Base-by-base conservation (phyloP, 1,140 invertebrate species). In the Drosophila nannoptera region DNA sequence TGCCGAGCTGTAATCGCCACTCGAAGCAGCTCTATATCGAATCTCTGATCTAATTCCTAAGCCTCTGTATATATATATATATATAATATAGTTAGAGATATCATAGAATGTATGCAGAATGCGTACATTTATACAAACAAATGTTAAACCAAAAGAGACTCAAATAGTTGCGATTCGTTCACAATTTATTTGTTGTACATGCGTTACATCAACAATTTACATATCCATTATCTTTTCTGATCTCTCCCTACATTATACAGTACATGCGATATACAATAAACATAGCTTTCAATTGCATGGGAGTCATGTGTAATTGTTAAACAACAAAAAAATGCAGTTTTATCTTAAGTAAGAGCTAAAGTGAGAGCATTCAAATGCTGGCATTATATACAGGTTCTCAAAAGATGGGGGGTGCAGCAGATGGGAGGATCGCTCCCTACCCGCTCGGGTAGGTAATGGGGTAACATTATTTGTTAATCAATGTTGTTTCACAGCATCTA, bases 301-400 rank as follows among this genome's bases (percentile, higher is more conserved):
- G 53, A 42, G 53, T 48, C 50, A 63, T 67, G 12, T 42, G 50
- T 58, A 75, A 60, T 53, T 63, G 54, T 66, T 50, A 45, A 55
- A 59, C 59, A 73, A 61, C 32, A 62, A 62, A 73, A 62, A 73
- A 75, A 75, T 81, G 52, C 69, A 81, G 59, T 77, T 73, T 81
- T 50, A 73, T 48, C 78, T 73, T 81, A 77, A 52, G 33, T 54
- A 58, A 53, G 42, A 64, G 58, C 56, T 69, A 64, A 5, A 48
- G 45, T 65, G 54, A 52, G 38, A 75, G 69, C 69, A 76, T 45
- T 46, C 49, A 38, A 43, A 73, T 67, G 64, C 69, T 62, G 64
- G 48, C 77, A 81, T 69, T 81, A 81, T 80, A 50, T 80, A 80
- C 77, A 81, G 66, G 59, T 68, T 71, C 56, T 61, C 48, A 75